A percentile compares a stretch with the other conserved stretches of the same genome.
Evolutionary conservation across 2,113 vertebrate genomes (phyloP).

Genomic region (Lepus europaeus): DNA sequence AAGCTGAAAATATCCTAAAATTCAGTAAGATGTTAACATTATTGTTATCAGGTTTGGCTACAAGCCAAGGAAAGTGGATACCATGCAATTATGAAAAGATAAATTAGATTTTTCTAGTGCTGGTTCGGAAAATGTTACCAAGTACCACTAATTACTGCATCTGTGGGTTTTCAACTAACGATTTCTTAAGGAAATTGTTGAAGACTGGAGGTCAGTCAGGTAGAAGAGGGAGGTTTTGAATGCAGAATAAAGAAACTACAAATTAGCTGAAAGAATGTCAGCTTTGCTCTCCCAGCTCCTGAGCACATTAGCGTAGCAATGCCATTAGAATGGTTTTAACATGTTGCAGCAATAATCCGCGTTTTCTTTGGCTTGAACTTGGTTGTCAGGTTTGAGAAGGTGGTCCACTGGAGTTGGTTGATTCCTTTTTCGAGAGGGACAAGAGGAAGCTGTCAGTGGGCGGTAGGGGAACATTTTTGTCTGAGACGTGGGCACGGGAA

Average conservation of each 20-base stretch:
- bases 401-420: neutral
- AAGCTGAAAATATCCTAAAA: slow-evolving; percentile 59
- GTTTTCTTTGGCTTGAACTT: slow-evolving; percentile 41
- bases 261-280: neutral
- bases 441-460: neutral
- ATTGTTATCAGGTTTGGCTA: neutral
- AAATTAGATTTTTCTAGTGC: slow-evolving; percentile 45
- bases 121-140: slow-evolving; percentile 46
- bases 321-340: slow-evolving; percentile 10
- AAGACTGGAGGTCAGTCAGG: slow-evolving; percentile 21
- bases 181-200: slow-evolving; percentile 35
- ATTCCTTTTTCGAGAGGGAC: neutral
- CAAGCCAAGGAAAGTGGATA: slow-evolving; percentile 36
- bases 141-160: slow-evolving; percentile 27
- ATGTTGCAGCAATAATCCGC: neutral
- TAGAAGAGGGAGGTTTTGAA: neutral
- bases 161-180: slow-evolving; percentile 23
- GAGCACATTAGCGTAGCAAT: neutral
- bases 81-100: slow-evolving; percentile 63
- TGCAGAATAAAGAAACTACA: slow-evolving; percentile 32
- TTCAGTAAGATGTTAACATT: neutral
- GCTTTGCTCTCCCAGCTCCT: neutral
- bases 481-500: neutral
- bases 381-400: slow-evolving; percentile 17
- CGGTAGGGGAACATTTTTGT: neutral